Percentiles rank a stretch among this genome's conserved stretches.
These are phyloP conservation scores for Villa cingulata DNA, from an alignment of 2,888 invertebrate species.

Conservation along the genomic window DNA sequence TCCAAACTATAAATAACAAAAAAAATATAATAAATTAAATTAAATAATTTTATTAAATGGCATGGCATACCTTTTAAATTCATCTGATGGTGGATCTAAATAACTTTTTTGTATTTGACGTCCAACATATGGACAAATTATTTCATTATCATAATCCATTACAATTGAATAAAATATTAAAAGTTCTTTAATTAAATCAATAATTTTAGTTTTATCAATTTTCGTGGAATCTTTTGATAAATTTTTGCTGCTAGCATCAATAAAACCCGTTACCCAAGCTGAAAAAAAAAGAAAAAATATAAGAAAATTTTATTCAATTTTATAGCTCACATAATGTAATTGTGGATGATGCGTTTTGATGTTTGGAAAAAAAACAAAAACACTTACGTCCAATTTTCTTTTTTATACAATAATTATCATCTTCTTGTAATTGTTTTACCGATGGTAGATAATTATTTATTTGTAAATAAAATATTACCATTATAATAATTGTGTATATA, in stretches of 20 bases:
- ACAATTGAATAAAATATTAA: neutral
- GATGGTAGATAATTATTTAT: conserved; percentile 31
- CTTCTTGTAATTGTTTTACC: conserved; percentile 23
- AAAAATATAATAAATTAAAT: neutral
- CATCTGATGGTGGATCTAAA: neutral
- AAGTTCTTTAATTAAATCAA: neutral
- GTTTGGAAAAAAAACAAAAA: too few relatives aligned
- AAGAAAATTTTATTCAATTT: neutral
- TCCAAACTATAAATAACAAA: neutral
- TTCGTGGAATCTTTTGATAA: neutral
- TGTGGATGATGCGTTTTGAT: too few relatives aligned
- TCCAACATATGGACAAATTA: neutral
- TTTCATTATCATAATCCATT: neutral
- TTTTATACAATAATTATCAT: conserved; percentile 11
- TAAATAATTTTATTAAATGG: neutral
- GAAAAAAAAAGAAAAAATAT: neutral
- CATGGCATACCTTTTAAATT: neutral
- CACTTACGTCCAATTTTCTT: conserved; percentile 27
- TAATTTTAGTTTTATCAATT: neutral
- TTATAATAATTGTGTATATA: conserved; percentile 39
- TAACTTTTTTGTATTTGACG: neutral
- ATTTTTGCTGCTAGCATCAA: too few relatives aligned
- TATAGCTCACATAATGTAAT: too few relatives aligned
- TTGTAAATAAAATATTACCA: conserved; percentile 43
- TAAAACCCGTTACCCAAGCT: neutral